Conservation (phyloP, 2,113 vertebrate genomes). For the Aspiorhynchus laticeps region DNA sequence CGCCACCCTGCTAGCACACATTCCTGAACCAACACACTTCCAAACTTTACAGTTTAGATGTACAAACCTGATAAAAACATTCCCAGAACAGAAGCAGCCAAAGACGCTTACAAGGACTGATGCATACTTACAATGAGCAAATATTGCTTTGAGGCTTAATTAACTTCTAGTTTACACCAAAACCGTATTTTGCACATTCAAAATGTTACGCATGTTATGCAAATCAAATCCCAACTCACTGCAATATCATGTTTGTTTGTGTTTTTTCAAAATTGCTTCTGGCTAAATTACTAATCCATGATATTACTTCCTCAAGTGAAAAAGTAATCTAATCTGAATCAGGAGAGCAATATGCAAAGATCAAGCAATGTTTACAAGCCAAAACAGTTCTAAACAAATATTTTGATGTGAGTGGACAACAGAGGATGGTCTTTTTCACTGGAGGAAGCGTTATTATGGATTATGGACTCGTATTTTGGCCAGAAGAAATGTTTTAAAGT, state of each 20-base stretch:
- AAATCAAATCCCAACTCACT: not conserved
- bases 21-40: not conserved
- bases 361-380: not conserved
- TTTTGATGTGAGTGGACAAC: not conserved
- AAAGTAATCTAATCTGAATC: not conserved
- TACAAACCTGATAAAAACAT: not conserved
- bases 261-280: not conserved
- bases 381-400: no score
- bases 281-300: not conserved
- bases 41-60: not conserved
- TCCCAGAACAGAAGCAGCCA: not conserved
- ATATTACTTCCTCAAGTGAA: not conserved
- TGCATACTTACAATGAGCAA: not conserved
- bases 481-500: no score
- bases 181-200: not conserved
- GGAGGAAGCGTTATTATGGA: no score
- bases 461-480: no score
- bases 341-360: not conserved
- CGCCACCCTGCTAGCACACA: no score
- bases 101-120: not conserved
- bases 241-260: no score
- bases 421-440: not conserved
- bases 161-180: not conserved
- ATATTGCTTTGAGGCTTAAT: not conserved
- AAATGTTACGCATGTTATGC: not conserved